phyloP scores from a whole-genome alignment of 2,113 vertebrate genomes.

The Myiagra hebetior region DNA sequence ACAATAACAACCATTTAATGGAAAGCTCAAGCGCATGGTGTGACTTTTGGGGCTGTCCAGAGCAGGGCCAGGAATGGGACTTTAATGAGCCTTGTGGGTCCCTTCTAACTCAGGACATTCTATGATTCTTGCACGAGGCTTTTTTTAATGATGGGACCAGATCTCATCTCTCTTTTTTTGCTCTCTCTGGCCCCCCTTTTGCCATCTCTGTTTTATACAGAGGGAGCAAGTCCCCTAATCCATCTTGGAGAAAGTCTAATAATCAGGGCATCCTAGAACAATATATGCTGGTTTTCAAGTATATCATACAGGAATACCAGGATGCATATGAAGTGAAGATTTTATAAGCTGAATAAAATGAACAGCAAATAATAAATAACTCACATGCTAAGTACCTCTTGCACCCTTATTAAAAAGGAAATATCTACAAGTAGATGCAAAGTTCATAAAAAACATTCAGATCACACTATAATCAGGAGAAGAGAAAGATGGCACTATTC shows the following conservation, averaged over 20 bases:
- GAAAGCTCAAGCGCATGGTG: neutral
- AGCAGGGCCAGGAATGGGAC: too few species aligned
- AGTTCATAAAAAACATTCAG: neutral
- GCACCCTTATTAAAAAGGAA: neutral
- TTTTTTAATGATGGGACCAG: neutral
- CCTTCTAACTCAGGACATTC: neutral
- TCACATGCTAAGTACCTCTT: neutral
- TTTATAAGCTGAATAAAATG: neutral
- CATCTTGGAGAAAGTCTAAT: neutral
- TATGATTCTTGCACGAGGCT: neutral
- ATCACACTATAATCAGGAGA: neutral
- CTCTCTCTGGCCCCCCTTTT: rapidly evolving
- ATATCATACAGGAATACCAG: neutral
- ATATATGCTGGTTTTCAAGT: neutral
- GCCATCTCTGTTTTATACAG: neutral
- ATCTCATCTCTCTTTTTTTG: neutral
- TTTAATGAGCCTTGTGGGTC: too few species aligned
- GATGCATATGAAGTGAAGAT: neutral
- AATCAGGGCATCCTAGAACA: neutral
- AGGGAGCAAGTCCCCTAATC: neutral
- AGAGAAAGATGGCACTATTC: neutral
- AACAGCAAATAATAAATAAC: neutral
- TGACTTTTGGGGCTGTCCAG: neutral
- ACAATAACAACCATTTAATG: neutral
- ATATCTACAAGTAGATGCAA: neutral